Conservation (phyloP, 1,140 invertebrate genomes). For the Tribolium castaneum region DNA sequence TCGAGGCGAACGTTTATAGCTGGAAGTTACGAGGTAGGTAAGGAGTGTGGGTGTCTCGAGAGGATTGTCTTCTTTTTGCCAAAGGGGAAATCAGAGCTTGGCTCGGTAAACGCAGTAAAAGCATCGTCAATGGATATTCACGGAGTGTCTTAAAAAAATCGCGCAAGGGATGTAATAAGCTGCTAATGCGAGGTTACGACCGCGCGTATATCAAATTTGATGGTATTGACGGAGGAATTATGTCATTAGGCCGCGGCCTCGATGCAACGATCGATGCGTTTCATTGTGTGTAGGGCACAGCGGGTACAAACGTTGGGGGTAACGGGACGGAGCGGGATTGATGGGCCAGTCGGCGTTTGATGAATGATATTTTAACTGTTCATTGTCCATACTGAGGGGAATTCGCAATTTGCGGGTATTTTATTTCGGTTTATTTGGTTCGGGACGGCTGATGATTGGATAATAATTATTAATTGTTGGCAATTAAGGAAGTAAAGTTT, state of each 20-base stretch:
- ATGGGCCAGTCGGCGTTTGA: not conserved
- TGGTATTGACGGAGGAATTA: slow-evolving; percentile 20
- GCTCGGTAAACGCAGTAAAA: slow-evolving; percentile 16
- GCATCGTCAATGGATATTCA: not conserved
- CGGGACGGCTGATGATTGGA: not conserved
- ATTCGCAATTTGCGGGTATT: not conserved
- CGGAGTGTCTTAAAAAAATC: slow-evolving; percentile 7
- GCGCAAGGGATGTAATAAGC: not conserved
- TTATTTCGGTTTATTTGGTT: too few relatives aligned
- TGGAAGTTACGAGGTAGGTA: slow-evolving; percentile 1
- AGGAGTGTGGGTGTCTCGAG: not conserved
- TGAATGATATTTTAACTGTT: not conserved
- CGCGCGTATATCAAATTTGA: slow-evolving; percentile 19
- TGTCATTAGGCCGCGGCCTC: slow-evolving; percentile 22
- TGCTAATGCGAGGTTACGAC: slow-evolving; percentile 18
- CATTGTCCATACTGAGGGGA: not conserved
- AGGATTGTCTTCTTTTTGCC: slow-evolving; percentile 19
- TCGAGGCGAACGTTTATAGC: slow-evolving; percentile 3
- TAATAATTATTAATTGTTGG: not conserved
- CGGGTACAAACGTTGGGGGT: not conserved
- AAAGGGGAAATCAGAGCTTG: slow-evolving; percentile 9
- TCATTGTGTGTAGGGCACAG: not conserved
- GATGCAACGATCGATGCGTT: slow-evolving; percentile 14
- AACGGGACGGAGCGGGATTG: not conserved
- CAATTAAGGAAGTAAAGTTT: not conserved